Percentiles rank a stretch among this genome's conserved stretches.
These are phyloP conservation scores for Percopsis omiscomaycus DNA, from an alignment of 2,797 vertebrate genomes.

Conservation along the genomic window DNA sequence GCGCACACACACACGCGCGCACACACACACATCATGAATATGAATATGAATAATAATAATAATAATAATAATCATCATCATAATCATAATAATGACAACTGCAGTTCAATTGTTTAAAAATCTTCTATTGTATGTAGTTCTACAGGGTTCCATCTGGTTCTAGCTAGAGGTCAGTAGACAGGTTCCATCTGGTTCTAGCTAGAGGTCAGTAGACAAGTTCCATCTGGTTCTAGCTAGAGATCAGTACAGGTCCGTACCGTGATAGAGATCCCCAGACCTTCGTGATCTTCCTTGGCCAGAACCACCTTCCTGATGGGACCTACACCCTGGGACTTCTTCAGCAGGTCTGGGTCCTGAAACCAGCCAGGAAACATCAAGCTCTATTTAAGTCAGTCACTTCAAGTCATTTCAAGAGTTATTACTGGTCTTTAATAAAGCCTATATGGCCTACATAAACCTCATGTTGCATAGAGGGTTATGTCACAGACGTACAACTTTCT, in stretches of 20 bases:
- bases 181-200: too few relatives aligned
- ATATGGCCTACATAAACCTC: too few relatives aligned
- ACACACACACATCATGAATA: background rate
- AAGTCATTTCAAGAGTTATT: too few relatives aligned
- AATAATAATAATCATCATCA: too few relatives aligned
- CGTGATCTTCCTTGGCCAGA: constrained; percentile 94
- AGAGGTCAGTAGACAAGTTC: background rate
- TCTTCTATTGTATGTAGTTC: too few relatives aligned
- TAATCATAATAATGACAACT: background rate
- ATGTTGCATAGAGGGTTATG: too few relatives aligned
- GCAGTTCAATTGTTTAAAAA: too few relatives aligned
- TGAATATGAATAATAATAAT: too few relatives aligned
- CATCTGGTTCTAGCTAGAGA: background rate
- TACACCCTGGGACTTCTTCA: constrained; percentile 98
- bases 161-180: background rate
- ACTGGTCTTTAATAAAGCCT: too few relatives aligned
- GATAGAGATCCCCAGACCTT: constrained; percentile 98
- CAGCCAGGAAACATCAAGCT: background rate
- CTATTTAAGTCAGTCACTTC: background rate
- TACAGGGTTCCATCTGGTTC: too few relatives aligned
- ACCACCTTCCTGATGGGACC: constrained; percentile 96
- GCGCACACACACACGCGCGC: constrained; percentile 9
- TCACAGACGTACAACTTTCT: too few relatives aligned
- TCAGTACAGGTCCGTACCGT: constrained; percentile 78
- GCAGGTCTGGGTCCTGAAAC: constrained; percentile 86